Evolutionary conservation across 2,797 vertebrate genomes (phyloP).

Genomic region (Vespertilio murinus): DNA sequence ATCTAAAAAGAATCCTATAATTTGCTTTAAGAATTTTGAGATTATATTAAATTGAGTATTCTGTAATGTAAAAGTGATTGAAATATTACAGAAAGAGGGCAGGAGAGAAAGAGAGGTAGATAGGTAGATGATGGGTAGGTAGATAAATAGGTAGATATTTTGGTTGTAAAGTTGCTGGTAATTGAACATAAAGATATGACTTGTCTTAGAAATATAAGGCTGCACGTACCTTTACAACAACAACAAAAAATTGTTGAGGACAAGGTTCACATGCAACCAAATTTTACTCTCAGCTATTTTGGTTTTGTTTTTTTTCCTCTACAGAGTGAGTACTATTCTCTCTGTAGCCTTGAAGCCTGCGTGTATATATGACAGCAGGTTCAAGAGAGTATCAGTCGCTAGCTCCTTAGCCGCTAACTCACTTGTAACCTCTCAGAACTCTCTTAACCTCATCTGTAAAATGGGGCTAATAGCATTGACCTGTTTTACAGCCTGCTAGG

Average conservation of each 20-base stretch:
- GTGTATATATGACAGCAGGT: neutral
- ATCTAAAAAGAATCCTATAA: neutral
- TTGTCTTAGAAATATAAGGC: neutral
- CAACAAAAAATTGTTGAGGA: neutral
- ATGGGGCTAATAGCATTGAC: conserved; percentile 62
- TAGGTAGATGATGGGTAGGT: neutral
- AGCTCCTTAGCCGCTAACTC: neutral
- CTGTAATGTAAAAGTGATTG: conserved; percentile 25
- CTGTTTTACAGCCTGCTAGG: conserved; percentile 49
- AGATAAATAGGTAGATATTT: neutral
- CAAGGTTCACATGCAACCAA: neutral
- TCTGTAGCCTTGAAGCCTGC: neutral
- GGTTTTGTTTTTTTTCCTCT: neutral
- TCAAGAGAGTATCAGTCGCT: neutral
- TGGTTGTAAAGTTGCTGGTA: neutral
- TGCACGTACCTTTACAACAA: neutral
- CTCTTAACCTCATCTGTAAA: conserved; percentile 59
- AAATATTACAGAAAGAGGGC: neutral
- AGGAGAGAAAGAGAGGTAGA: neutral
- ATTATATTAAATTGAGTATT: neutral
- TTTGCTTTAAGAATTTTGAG: neutral
- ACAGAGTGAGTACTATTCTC: neutral
- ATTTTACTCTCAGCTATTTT: neutral
- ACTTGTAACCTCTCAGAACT: neutral
- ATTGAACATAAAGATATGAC: neutral